Evolutionary conservation across 2,113 vertebrate genomes (phyloP).

Genomic region (Gambusia affinis): DNA sequence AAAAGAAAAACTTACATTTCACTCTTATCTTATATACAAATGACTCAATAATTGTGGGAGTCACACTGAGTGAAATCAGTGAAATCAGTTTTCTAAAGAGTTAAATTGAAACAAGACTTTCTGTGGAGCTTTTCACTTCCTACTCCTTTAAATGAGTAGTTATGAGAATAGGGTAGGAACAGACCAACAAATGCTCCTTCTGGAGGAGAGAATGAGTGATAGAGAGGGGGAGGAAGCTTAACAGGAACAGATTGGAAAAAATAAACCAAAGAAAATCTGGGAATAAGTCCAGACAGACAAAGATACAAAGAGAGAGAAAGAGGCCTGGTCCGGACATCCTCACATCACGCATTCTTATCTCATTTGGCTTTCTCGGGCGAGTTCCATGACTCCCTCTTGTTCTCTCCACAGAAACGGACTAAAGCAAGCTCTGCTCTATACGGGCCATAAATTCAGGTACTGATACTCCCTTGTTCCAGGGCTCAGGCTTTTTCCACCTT

Average conservation of each 20-base stretch:
- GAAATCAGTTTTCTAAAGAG: slow-evolving; percentile 48
- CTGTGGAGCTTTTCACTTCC: slow-evolving; percentile 60
- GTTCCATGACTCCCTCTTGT: slow-evolving; percentile 36
- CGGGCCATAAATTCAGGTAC: too few species aligned
- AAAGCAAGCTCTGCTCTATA: background rate
- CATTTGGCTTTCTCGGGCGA: slow-evolving; percentile 44
- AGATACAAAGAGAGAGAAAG: slow-evolving; percentile 11
- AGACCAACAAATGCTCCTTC: slow-evolving; percentile 58
- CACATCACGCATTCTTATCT: slow-evolving; percentile 66
- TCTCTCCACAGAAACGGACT: slow-evolving; percentile 30
- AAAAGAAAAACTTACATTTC: slow-evolving; percentile 8
- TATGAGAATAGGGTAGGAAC: slow-evolving; percentile 29
- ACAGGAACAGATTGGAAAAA: slow-evolving; percentile 32
- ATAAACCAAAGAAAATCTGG: slow-evolving; percentile 3
- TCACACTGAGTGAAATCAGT: slow-evolving; percentile 3
- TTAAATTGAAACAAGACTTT: slow-evolving; percentile 57
- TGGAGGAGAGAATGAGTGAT: slow-evolving; percentile 43
- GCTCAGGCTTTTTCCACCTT: background rate
- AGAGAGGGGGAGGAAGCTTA: slow-evolving; percentile 26
- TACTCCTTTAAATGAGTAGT: slow-evolving; percentile 54
- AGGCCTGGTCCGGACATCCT: slow-evolving; percentile 48
- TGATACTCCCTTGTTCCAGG: background rate
- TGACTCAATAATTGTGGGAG: slow-evolving; percentile 17
- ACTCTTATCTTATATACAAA: slow-evolving; percentile 35
- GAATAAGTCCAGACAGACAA: slow-evolving; percentile 3